phyloP scores from a whole-genome alignment of 2,797 vertebrate species.

The Gadopsis marmoratus region DNA sequence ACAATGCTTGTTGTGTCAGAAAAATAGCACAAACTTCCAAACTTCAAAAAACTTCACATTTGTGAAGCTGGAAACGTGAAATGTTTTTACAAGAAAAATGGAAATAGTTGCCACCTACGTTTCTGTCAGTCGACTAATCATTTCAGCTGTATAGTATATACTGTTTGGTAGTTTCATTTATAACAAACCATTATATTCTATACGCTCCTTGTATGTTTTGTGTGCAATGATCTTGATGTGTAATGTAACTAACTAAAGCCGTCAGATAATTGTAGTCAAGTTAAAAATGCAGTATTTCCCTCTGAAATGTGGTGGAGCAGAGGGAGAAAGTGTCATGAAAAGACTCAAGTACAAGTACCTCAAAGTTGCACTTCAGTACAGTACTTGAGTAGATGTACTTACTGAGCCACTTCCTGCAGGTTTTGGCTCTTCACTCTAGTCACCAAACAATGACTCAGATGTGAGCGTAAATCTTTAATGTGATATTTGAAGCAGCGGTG shows the following conservation, averaged over 20 bases:
- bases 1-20: too few species aligned
- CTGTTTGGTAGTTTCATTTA: too few species aligned
- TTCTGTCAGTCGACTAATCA: neutral
- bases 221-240: neutral
- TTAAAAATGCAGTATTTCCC: neutral
- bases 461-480: neutral
- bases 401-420: too few species aligned
- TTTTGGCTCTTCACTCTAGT: neutral
- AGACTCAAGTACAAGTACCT: neutral
- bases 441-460: conserved; percentile 1
- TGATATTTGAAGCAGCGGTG: neutral
- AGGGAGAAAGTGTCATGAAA: neutral
- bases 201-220: neutral
- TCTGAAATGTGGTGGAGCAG: neutral
- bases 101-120: too few species aligned
- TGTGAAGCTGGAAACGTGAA: too few species aligned
- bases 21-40: too few species aligned
- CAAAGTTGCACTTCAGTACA: neutral
- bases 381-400: neutral
- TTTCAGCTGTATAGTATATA: neutral
- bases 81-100: too few species aligned
- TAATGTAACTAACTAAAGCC: too few species aligned
- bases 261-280: neutral
- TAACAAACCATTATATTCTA: too few species aligned
- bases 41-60: neutral